Conservation (phyloP, 1,140 invertebrate genomes). For the Leptopilina clavipes region DNA sequence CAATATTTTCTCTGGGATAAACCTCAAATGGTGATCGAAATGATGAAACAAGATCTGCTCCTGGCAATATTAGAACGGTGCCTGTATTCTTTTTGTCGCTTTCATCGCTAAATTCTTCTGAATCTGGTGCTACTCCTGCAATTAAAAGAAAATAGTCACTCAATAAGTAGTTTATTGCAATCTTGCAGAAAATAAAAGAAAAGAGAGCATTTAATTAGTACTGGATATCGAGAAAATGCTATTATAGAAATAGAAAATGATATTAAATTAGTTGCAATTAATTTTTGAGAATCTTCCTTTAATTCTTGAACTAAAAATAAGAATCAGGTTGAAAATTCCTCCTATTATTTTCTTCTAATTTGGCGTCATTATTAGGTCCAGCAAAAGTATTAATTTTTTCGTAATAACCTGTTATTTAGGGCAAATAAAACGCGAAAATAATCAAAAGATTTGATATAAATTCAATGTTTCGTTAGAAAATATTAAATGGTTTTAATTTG, state of each 20-base stretch:
- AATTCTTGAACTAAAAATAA: too few relatives aligned
- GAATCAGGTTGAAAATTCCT: too few relatives aligned
- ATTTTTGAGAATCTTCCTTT: too few relatives aligned
- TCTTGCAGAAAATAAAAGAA: constrained; percentile 36
- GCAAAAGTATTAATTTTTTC: too few relatives aligned
- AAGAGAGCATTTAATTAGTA: constrained; percentile 40
- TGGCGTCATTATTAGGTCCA: too few relatives aligned
- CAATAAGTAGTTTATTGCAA: constrained; percentile 1
- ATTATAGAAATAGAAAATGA: constrained; percentile 36
- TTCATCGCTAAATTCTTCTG: constrained; percentile 44
- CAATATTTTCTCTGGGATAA: not conserved
- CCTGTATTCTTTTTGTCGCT: constrained; percentile 50
- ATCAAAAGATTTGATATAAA: too few relatives aligned
- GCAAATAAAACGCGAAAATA: too few relatives aligned
- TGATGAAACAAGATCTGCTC: constrained; percentile 8
- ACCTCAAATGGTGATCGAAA: not conserved
- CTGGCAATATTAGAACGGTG: constrained; percentile 56
- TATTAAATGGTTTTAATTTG: too few relatives aligned
- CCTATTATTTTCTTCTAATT: too few relatives aligned
- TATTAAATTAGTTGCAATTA: constrained; percentile 9
- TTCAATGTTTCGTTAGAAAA: too few relatives aligned
- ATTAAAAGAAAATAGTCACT: constrained; percentile 36
- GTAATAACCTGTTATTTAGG: too few relatives aligned
- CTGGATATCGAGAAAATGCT: constrained; percentile 29
- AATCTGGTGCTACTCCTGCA: constrained; percentile 50